Evolutionary conservation across 2,113 vertebrate genomes (phyloP).

Genomic region (Colistium nudipinnis): DNA sequence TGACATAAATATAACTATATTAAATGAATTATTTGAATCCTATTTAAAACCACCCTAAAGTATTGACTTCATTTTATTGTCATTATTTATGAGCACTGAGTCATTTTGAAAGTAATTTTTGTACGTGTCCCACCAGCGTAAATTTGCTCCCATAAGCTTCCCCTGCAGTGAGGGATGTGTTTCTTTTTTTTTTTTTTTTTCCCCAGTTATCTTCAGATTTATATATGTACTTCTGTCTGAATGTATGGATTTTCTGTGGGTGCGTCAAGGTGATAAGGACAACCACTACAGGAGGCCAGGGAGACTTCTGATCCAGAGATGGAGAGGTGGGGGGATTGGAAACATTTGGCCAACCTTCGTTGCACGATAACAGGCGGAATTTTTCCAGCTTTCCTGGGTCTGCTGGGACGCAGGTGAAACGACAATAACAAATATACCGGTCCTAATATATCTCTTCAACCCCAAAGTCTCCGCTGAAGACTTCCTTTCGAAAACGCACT

Average conservation of each 20-base stretch:
- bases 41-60: too few relatives aligned
- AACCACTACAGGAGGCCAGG: slow-evolving; percentile 43
- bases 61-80: too few relatives aligned
- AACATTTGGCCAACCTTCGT: slow-evolving; percentile 29
- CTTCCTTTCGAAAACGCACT: not conserved
- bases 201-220: too few relatives aligned
- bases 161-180: too few relatives aligned
- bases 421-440: not conserved
- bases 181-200: too few relatives aligned
- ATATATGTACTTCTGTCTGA: not conserved
- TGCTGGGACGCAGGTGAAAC: slow-evolving; percentile 6
- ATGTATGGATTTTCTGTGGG: slow-evolving; percentile 7
- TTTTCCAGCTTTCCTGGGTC: slow-evolving; percentile 17
- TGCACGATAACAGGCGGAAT: slow-evolving; percentile 8
- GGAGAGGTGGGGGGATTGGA: not conserved
- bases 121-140: too few relatives aligned
- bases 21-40: too few relatives aligned
- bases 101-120: too few relatives aligned
- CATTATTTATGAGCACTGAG: too few relatives aligned
- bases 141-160: too few relatives aligned
- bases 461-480: not conserved
- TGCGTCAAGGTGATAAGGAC: slow-evolving; percentile 41
- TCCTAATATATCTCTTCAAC: not conserved
- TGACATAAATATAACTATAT: too few relatives aligned
- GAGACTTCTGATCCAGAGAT: slow-evolving; percentile 23